phyloP scores from a whole-genome alignment of 2,113 vertebrate species.

The Tiliqua scincoides region DNA sequence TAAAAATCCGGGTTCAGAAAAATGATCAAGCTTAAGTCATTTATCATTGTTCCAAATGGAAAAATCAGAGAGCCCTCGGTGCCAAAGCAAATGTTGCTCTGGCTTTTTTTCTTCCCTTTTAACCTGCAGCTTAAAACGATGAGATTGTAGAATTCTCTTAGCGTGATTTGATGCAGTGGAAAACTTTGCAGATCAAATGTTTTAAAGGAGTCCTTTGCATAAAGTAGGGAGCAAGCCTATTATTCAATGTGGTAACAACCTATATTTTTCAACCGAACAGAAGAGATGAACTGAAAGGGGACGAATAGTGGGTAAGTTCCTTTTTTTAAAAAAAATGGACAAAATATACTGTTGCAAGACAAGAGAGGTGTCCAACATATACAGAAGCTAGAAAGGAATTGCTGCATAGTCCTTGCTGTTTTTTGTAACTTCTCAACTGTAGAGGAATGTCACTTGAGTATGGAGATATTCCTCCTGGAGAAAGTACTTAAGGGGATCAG shows the following conservation, averaged over 20 bases:
- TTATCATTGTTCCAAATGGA: constrained; percentile 81
- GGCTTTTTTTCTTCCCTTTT: constrained; percentile 45
- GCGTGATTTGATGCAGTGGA: constrained; percentile 61
- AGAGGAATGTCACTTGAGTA: fast-evolving
- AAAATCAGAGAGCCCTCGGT: constrained; percentile 68
- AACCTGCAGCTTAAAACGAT: constrained; percentile 43
- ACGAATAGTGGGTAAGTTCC: not conserved
- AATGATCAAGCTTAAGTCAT: constrained; percentile 80
- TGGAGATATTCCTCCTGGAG: not conserved
- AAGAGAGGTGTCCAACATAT: not conserved
- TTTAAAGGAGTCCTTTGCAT: not conserved
- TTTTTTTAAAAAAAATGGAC: not conserved
- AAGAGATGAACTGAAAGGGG: fast-evolving
- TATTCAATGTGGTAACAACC: not conserved
- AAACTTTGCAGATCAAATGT: constrained; percentile 39
- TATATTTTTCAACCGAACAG: not conserved
- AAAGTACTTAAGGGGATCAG: not conserved
- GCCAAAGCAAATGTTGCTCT: constrained; percentile 75
- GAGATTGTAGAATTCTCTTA: constrained; percentile 56
- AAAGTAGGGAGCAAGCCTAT: not conserved
- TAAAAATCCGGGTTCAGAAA: constrained; percentile 75
- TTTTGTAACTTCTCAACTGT: not conserved
- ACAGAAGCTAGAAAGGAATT: not conserved
- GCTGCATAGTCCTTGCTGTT: fast-evolving
- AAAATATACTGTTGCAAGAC: not conserved